Evolutionary conservation across 2,113 vertebrate species (phyloP).

Genomic region (Gopherus evgoodei): DNA sequence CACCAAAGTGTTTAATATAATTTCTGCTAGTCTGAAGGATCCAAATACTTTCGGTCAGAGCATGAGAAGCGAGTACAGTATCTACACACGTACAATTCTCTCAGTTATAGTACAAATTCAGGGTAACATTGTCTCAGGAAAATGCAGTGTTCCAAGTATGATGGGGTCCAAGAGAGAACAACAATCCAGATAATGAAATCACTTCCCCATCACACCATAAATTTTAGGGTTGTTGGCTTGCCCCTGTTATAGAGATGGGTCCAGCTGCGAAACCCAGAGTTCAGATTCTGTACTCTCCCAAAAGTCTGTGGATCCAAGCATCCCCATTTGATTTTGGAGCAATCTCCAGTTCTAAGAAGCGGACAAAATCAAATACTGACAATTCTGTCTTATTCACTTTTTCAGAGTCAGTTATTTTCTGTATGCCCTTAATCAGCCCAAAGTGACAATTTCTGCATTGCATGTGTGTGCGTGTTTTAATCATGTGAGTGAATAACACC

Average conservation of each 20-base stretch:
- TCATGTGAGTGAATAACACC: slow-evolving; percentile 45
- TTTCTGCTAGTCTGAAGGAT: slow-evolving; percentile 62
- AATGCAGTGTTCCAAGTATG: neutral
- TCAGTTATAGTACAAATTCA: neutral
- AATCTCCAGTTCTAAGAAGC: slow-evolving; percentile 38
- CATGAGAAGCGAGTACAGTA: slow-evolving; percentile 15
- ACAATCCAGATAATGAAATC: neutral
- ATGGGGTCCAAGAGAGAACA: neutral
- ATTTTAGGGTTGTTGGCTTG: neutral
- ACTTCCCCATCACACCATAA: neutral
- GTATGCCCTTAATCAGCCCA: slow-evolving; percentile 37
- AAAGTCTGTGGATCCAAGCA: neutral
- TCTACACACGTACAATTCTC: neutral
- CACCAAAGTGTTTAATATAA: slow-evolving; percentile 59
- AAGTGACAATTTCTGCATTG: slow-evolving; percentile 49
- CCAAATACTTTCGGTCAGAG: slow-evolving; percentile 59
- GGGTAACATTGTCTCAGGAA: accelerated
- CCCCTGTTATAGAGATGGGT: neutral
- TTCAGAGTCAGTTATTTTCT: slow-evolving; percentile 38
- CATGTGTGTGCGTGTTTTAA: slow-evolving; percentile 45
- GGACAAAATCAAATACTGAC: slow-evolving; percentile 58
- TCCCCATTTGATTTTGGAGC: neutral
- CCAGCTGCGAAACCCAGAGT: accelerated
- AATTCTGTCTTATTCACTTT: slow-evolving; percentile 24
- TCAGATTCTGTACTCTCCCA: neutral